Conservation (phyloP, 1,140 invertebrate species). For the Eumaeus atala region DNA sequence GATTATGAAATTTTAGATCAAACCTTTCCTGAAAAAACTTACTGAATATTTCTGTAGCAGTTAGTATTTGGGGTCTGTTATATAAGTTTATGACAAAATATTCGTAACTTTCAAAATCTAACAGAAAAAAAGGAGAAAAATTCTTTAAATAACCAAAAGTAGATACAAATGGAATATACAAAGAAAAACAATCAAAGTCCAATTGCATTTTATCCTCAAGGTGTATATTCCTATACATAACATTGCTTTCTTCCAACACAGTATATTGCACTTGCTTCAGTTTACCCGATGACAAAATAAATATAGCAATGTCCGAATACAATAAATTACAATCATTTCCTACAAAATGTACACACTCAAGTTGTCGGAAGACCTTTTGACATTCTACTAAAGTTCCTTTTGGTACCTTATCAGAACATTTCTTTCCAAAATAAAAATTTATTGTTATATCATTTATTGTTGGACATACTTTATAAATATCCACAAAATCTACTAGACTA, state of each 20-base stretch:
- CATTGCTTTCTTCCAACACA: constrained; percentile 20
- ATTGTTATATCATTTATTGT: constrained; percentile 41
- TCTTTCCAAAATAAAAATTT: constrained; percentile 34
- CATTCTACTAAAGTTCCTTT: constrained; percentile 21
- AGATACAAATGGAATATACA: constrained; percentile 22
- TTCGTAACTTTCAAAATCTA: constrained; percentile 30
- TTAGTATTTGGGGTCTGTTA: constrained; percentile 9
- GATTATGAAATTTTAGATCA: constrained; percentile 14
- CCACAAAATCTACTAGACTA: constrained; percentile 36
- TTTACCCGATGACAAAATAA: constrained; percentile 30
- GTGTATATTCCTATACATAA: constrained; percentile 19
- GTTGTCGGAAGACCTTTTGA: constrained; percentile 40
- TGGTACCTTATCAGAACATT: constrained; percentile 13
- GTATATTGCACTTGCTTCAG: constrained; percentile 33
- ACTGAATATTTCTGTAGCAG: constrained; percentile 31
- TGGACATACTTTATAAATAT: constrained; percentile 38
- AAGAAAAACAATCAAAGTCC: constrained; percentile 28
- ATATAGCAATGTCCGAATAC: constrained; percentile 24
- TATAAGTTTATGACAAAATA: constrained; percentile 25
- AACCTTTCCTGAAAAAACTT: constrained; percentile 35
- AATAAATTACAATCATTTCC: constrained; percentile 35
- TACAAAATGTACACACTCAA: constrained; percentile 45
- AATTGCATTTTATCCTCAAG: constrained; percentile 18
- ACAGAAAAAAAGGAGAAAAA: constrained; percentile 16
- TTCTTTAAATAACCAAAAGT: constrained; percentile 10